Conservation (phyloP, 1,140 invertebrate species). For the Eufriesea mexicana region DNA sequence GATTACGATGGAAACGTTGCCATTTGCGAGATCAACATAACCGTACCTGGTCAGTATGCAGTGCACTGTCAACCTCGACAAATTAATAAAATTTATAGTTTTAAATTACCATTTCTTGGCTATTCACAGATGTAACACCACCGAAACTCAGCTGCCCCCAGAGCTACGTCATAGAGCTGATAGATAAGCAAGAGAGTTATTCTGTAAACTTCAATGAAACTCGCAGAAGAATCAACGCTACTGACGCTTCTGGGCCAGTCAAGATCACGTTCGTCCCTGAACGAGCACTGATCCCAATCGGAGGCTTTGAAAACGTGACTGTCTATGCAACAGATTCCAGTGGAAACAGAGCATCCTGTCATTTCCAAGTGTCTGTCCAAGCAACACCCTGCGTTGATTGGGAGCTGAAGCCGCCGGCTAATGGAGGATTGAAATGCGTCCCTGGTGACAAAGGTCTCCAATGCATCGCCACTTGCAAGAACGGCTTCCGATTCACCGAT, state of each 20-base stretch:
- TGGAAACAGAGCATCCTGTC: slow-evolving; percentile 94
- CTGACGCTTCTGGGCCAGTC: slow-evolving; percentile 95
- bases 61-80: not conserved
- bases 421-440: slow-evolving; percentile 94
- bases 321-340: slow-evolving; percentile 94
- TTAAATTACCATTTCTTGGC: not conserved
- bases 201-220: slow-evolving; percentile 97
- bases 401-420: slow-evolving; percentile 93
- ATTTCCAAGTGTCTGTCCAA: slow-evolving; percentile 97
- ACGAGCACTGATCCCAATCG: slow-evolving; percentile 92
- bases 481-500: slow-evolving; percentile 96
- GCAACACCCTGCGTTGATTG: slow-evolving; percentile 97
- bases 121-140: slow-evolving; percentile 91
- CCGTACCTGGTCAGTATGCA: slow-evolving; percentile 87
- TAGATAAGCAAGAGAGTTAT: slow-evolving; percentile 94
- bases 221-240: slow-evolving; percentile 91
- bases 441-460: slow-evolving; percentile 91
- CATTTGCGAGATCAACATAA: slow-evolving; percentile 97
- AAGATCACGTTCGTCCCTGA: slow-evolving; percentile 92
- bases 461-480: slow-evolving; percentile 95
- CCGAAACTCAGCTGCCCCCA: slow-evolving; percentile 97
- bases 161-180: slow-evolving; percentile 96
- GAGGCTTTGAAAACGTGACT: slow-evolving; percentile 97
- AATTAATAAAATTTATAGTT: not conserved
- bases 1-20: slow-evolving; percentile 98